These are phyloP conservation scores for Plutomurus gul DNA, from an alignment of 1,140 invertebrate genomes.

Conservation along the genomic window DNA sequence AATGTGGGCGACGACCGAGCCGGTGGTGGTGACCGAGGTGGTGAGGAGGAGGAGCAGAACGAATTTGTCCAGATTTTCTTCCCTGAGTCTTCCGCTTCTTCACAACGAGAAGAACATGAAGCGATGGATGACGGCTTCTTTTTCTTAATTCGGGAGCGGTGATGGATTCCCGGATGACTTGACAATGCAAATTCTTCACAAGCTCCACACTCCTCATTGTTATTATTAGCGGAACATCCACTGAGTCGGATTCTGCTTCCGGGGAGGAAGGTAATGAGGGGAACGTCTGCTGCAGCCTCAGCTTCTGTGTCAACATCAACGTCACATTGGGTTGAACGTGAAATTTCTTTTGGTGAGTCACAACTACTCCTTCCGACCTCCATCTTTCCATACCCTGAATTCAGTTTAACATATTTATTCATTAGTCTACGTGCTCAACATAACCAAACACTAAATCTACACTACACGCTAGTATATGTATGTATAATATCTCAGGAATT, in stretches of 20 bases:
- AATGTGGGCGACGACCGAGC: too few species aligned
- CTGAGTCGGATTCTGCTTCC: neutral
- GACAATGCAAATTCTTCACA: constrained; percentile 7
- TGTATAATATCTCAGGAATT: too few species aligned
- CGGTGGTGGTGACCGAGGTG: neutral
- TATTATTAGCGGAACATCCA: neutral
- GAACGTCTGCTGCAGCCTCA: neutral
- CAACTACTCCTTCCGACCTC: constrained; percentile 20
- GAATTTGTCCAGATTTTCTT: neutral
- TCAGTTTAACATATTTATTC: neutral
- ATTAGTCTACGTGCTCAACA: too few species aligned
- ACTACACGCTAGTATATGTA: too few species aligned
- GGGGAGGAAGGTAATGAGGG: constrained; percentile 4
- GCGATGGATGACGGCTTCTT: neutral
- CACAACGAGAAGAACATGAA: neutral
- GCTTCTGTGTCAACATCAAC: neutral
- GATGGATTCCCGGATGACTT: constrained; percentile 25
- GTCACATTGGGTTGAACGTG: neutral
- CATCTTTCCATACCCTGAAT: constrained; percentile 20
- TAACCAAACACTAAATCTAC: too few species aligned
- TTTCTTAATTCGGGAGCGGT: constrained; percentile 19
- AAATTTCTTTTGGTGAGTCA: constrained; percentile 30
- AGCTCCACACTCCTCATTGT: constrained; percentile 5
- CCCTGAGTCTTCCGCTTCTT: neutral
- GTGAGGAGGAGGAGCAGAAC: neutral